phyloP scores from a whole-genome alignment of 2,113 vertebrate species.

The Dromas ardeola region DNA sequence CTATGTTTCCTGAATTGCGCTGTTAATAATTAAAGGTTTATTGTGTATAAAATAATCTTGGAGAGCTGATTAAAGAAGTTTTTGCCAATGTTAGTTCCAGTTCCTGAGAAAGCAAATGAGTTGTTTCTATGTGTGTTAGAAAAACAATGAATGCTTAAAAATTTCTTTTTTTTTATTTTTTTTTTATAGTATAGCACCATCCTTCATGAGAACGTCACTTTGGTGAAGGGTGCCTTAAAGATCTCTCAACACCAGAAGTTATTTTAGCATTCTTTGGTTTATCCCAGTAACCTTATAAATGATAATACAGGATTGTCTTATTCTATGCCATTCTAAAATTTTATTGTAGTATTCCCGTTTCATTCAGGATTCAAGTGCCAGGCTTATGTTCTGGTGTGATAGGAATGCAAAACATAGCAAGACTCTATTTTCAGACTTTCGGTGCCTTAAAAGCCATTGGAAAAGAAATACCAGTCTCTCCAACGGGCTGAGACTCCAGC shows the following conservation, averaged over 20 bases:
- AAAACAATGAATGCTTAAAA: not conserved
- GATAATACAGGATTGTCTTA: not conserved
- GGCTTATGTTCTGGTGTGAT: not conserved
- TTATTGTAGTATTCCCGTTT: not conserved
- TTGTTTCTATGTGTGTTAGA: not conserved
- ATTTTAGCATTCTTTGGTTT: not conserved
- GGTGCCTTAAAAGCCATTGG: not conserved
- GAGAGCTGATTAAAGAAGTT: not conserved
- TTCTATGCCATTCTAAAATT: not conserved
- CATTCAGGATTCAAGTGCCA: not conserved
- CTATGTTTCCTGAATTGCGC: not conserved
- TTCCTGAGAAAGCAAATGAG: not conserved
- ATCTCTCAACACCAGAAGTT: not conserved
- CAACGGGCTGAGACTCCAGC: not conserved
- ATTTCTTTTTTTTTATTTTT: not conserved
- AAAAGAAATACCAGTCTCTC: not conserved
- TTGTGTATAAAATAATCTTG: not conserved
- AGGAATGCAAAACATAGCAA: not conserved
- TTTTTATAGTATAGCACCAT: not conserved
- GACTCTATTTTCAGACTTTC: not conserved
- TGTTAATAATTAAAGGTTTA: conserved; percentile 13
- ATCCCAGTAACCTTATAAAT: not conserved
- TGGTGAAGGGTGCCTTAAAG: not conserved
- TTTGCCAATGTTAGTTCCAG: not conserved
- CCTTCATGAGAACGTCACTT: not conserved